Conservation (phyloP, 2,113 vertebrate genomes). For the Trochalopteron elliotii region DNA sequence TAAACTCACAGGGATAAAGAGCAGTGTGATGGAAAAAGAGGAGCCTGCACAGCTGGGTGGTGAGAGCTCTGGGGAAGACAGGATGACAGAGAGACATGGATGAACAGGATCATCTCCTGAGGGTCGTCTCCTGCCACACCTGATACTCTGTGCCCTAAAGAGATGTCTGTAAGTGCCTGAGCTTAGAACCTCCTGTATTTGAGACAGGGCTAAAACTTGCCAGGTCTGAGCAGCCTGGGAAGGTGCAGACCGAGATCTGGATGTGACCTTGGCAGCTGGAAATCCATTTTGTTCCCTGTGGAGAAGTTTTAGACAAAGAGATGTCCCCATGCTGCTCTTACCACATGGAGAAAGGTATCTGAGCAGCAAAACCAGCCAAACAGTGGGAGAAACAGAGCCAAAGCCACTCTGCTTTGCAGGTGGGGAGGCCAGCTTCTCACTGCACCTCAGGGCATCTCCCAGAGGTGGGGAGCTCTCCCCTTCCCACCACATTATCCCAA, state of each 20-base stretch:
- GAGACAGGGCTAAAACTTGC: background rate
- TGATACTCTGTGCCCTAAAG: background rate
- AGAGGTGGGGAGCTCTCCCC: background rate
- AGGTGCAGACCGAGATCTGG: background rate
- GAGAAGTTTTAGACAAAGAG: background rate
- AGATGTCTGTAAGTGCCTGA: background rate
- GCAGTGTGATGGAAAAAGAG: background rate
- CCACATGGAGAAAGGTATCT: rapidly evolving
- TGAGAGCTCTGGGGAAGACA: background rate
- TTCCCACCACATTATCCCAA: too few species aligned
- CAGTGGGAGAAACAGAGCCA: rapidly evolving
- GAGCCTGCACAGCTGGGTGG: background rate
- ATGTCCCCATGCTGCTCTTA: background rate
- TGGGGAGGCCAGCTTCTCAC: rapidly evolving
- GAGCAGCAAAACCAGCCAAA: rapidly evolving
- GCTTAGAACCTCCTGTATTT: background rate
- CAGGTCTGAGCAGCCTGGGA: background rate
- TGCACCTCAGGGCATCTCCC: background rate
- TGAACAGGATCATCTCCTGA: background rate
- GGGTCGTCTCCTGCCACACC: background rate
- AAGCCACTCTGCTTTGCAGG: too few species aligned
- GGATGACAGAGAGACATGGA: background rate
- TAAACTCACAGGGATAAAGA: background rate
- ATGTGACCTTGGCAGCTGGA: background rate
- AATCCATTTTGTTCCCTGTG: rapidly evolving